phyloP scores from a whole-genome alignment of 2,797 vertebrate species.

The Schizothorax lantsangensis region DNA sequence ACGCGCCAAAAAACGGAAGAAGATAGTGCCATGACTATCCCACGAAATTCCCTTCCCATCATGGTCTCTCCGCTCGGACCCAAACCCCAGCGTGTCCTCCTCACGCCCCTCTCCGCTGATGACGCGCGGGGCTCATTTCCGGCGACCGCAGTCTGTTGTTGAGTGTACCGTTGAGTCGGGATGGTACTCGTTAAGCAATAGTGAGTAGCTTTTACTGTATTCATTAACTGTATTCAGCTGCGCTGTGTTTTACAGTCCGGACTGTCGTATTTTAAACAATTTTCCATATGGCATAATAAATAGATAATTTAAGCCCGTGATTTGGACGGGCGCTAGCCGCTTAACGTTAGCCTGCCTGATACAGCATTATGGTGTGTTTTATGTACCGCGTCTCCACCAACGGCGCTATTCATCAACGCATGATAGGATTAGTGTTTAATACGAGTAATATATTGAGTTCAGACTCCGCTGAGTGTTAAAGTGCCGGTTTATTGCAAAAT shows the following conservation, averaged over 20 bases:
- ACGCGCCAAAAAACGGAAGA: too few species aligned
- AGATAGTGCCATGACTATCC: background rate
- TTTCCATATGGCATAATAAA: slow-evolving; percentile 13
- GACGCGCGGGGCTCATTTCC: slow-evolving; percentile 63
- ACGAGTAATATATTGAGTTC: background rate
- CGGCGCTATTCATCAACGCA: background rate
- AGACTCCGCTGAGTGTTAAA: background rate
- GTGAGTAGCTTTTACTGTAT: slow-evolving; percentile 56
- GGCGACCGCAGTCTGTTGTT: slow-evolving; percentile 61
- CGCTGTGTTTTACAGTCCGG: background rate
- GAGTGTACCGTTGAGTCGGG: slow-evolving; percentile 63
- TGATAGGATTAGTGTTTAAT: background rate
- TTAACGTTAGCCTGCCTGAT: slow-evolving; percentile 26
- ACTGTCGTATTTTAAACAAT: background rate
- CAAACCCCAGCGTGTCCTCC: slow-evolving; percentile 3
- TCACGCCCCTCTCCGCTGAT: slow-evolving; percentile 52
- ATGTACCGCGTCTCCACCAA: background rate
- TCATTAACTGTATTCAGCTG: background rate
- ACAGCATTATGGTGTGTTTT: slow-evolving; percentile 26
- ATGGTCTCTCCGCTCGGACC: slow-evolving; percentile 49
- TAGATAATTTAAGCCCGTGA: slow-evolving; percentile 18
- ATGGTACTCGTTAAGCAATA: slow-evolving; percentile 72
- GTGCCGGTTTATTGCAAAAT: background rate
- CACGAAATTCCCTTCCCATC: slow-evolving; percentile 51
- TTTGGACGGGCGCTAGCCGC: slow-evolving; percentile 29